Base-by-base conservation (phyloP, 2,888 invertebrate genomes). In the Marronus borbonicus region DNA sequence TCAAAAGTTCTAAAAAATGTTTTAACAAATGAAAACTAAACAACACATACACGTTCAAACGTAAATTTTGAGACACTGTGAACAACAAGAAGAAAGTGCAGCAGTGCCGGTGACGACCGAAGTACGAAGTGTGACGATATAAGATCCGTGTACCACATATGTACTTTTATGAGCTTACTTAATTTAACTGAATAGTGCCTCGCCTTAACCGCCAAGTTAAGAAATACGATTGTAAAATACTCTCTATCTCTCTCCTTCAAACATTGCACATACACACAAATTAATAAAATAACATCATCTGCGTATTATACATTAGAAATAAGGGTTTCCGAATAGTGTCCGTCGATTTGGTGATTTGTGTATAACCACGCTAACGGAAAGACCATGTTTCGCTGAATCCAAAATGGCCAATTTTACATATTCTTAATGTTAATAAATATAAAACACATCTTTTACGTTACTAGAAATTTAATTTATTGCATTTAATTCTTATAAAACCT, bases 131-230 rank as follows among this genome's bases (percentile, higher is more conserved):
- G 76, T 66, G 76, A 81, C 78, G 68, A 68, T 62, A 24, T 20
- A 70, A 80, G 80, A 82, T 84, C 91, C 90, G 91, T 91, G 36
- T 39, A 68, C 50, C 68, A 68, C n/a, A 58, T 68, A 62, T 74
- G 44, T 44, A 44, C 44, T 91, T 91, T 91, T 90, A 92, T 91
- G 92, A 92, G 92, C 92, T 92, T 92, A 92, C 89, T 60, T 74
- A 74, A 74, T 74, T 74, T 74, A 90, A 88, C 89, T 90, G 88
- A 74, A 91, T 91, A 91, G 92, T 92, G 92, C 92, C 92, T 92
- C 91, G 91, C 90, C 90, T 79, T 79, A 77, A 70, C 76, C 78
- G 79, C 77, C 60, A 79, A 76, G 76, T 79, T 62, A 62, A 62
- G 55, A 58, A 24, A 68, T 5, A 68, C 28, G 24, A 68, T 68